Evolutionary conservation across 1,140 invertebrate genomes (phyloP).

Genomic region (Aphelinus atriplicis): DNA sequence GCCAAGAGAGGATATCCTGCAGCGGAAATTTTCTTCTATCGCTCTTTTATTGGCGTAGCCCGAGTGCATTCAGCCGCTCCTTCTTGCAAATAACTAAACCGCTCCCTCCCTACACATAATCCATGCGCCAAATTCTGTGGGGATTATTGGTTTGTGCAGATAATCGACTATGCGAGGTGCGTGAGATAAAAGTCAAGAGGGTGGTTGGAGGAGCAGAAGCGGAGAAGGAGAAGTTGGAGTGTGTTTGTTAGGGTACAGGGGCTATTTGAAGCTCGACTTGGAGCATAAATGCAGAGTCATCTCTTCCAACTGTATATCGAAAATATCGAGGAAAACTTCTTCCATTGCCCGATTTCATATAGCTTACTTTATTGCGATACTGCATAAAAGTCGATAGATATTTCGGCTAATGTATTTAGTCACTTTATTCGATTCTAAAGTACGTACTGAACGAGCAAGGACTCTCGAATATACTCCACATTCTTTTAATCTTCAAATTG

Average conservation of each 20-base stretch:
- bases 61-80: too few species aligned
- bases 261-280: not conserved
- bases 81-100: too few species aligned
- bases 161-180: constrained; percentile 13
- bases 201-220: too few species aligned
- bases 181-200: not conserved
- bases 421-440: constrained; percentile 6
- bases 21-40: constrained; percentile 43
- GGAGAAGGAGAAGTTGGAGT: too few species aligned
- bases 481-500: not conserved
- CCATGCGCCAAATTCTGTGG: constrained; percentile 36
- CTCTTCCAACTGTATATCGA: not conserved
- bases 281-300: constrained; percentile 33
- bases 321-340: constrained; percentile 19
- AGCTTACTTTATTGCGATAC: not conserved
- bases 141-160: constrained; percentile 34
- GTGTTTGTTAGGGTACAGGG: too few species aligned
- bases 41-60: constrained; percentile 40
- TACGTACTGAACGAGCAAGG: not conserved
- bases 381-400: constrained; percentile 31
- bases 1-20: constrained; percentile 23
- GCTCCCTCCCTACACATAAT: too few species aligned
- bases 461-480: constrained; percentile 10
- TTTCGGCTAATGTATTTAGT: constrained; percentile 17
- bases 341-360: not conserved